These are phyloP conservation scores for Philaethria dido DNA, from an alignment of 2,888 invertebrate genomes.

Conservation along the genomic window DNA sequence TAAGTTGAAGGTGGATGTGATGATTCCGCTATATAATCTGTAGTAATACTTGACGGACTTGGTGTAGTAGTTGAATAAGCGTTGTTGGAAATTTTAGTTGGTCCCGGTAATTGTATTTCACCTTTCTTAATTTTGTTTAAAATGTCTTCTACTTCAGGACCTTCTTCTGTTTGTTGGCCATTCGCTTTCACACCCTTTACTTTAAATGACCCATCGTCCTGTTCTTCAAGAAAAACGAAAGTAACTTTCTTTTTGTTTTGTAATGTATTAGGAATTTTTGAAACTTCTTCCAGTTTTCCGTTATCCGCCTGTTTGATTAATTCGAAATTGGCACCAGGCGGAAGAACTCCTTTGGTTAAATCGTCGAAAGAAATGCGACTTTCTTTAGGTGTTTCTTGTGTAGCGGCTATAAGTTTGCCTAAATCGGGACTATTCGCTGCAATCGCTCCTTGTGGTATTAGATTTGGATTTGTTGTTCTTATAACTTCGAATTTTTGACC, in stretches of 20 bases:
- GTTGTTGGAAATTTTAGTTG: slow-evolving; percentile 78
- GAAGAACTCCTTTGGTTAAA: slow-evolving; percentile 90
- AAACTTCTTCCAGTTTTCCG: slow-evolving; percentile 88
- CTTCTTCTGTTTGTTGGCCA: slow-evolving; percentile 87
- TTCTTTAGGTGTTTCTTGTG: slow-evolving; percentile 80
- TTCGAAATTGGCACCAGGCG: slow-evolving; percentile 91
- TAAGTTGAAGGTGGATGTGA: slow-evolving; percentile 75
- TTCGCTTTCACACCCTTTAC: slow-evolving; percentile 93
- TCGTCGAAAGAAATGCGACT: slow-evolving; percentile 89
- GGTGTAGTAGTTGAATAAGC: slow-evolving; percentile 71
- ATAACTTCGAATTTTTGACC: slow-evolving; percentile 90
- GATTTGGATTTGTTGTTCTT: slow-evolving; percentile 87
- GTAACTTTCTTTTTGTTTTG: slow-evolving; percentile 91
- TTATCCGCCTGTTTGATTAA: slow-evolving; percentile 89
- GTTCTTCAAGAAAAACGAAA: slow-evolving; percentile 93
- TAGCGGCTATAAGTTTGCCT: slow-evolving; percentile 67
- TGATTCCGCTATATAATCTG: slow-evolving; percentile 69
- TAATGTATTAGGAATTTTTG: slow-evolving; percentile 83
- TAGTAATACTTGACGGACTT: slow-evolving; percentile 62
- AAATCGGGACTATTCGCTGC: slow-evolving; percentile 74
- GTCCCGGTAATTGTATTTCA: slow-evolving; percentile 90
- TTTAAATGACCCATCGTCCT: slow-evolving; percentile 92
- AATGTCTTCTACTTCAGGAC: slow-evolving; percentile 90
- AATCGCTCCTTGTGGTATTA: slow-evolving; percentile 84
- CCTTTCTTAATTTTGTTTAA: slow-evolving; percentile 91